Conservation (phyloP, 2,888 invertebrate species). For the Megaustenia siamemsis region DNA sequence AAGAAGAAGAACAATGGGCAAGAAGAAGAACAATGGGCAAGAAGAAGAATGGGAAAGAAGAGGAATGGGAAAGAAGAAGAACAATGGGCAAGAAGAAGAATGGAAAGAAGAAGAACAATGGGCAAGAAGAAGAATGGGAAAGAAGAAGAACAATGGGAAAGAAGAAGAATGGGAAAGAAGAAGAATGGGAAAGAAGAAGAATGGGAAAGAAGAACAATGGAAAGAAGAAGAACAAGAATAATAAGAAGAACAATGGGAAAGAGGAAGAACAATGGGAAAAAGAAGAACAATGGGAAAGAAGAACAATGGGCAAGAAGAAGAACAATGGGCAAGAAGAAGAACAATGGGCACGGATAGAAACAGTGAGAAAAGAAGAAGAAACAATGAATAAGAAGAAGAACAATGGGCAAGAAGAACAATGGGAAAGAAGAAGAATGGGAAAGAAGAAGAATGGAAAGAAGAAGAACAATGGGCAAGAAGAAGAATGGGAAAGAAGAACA, state of each 20-base stretch:
- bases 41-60: background rate
- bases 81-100: background rate
- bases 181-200: background rate
- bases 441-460: background rate
- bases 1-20: background rate
- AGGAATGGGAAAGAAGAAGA: background rate
- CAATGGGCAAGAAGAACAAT: too few species aligned
- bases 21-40: background rate
- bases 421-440: conserved; percentile 10
- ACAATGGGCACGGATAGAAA: too few species aligned
- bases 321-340: too few species aligned
- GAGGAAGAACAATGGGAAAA: background rate
- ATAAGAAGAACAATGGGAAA: background rate
- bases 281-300: conserved; percentile 1
- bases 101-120: too few species aligned
- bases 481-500: conserved; percentile 3
- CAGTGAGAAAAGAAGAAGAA: too few species aligned
- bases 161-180: background rate
- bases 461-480: too few species aligned
- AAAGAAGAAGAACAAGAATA: too few species aligned
- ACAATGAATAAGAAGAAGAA: too few species aligned
- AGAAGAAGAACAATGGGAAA: background rate
- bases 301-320: too few species aligned
- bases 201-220: too few species aligned
- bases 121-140: background rate